Base-by-base conservation (phyloP, 2,797 vertebrate species). In the Phaenicophaeus curvirostris region DNA sequence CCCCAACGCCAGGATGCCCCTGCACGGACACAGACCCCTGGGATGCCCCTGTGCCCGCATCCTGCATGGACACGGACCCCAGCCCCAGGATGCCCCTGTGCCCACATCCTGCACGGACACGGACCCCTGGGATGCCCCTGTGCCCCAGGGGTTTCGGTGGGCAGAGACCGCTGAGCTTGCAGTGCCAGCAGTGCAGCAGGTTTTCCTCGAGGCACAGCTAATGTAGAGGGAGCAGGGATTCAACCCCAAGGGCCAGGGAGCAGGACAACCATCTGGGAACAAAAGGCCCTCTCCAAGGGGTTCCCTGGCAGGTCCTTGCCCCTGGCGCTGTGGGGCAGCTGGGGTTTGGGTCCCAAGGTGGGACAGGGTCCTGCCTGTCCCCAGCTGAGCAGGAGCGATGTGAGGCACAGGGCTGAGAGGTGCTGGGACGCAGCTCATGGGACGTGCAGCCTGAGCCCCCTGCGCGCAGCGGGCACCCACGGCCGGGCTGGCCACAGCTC, bases 391-490 rank as follows among this genome's bases (percentile, higher is more conserved):
- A 15, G 69, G 28, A 51, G n/a, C 6, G 2, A 21, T 18, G n/a
- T 31, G n/a, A 37, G 33, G 73, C 2, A 3, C 0, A 3, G 55
- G 57, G 15, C 25, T 28, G 48, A 16, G 50, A 1, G 2, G n/a
- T 24, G 28, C 33, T 16, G 69, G 30, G 42, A 30, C 8, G 53
- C 2, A 2, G n/a, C 19, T 13, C 1, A 0, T 8, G 16, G 50
- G 39, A n/a, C 8, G 4, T 1, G 18, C 18, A 14, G 39, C 28
- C 35, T 21, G 20, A 61, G 14, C n/a, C 27, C 48, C 23, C n/a
- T 16, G 42, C 42, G 30, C 1, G 5, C 46, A 8, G 27, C 0
- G 4, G 23, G 23, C 6, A 3, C 30, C 44, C 3, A 1, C 1
- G 0, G 21, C 33, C 46, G 69, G 15, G 18, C 31, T 1, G 7